Evolutionary conservation across 2,797 vertebrate species (phyloP), one percentile per base, ranked within the genome.

Genomic region (Pelodytes ibericus): DNA sequence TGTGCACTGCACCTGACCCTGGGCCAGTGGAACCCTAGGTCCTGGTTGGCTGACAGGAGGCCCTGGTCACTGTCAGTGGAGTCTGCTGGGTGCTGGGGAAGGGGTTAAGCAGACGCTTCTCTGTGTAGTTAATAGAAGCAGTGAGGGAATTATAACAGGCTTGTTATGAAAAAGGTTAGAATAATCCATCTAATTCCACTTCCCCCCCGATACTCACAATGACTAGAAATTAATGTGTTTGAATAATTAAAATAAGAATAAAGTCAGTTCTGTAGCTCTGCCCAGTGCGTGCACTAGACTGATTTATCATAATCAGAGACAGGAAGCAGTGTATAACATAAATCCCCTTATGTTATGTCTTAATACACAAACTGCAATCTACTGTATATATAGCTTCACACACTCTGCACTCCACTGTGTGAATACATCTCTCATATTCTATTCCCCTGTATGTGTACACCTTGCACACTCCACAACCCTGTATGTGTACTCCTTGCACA

Each of bases 231-330:
- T 10, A 53, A 53, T 24, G 49, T 53, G n/a, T 24, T 11, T 22
- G 49, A 53, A 53, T 53, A 22, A 53, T 53, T 53, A 53, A 53
- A 22, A 53, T 20, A 24, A 53, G 20, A 53, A 53, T 22, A 53
- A 53, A 24, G 49, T 44, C 10, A 3, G 18, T 44, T 44, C 18
- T 44, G 41, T 44, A 44, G 41, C 41, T 13, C 18, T 44, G 7
- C 41, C 41, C 3, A 6, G 41, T 16, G 15, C 41, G 18, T 44
- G 41, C 18, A 6, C 9, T 44, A 44, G 41, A 44, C 41, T 44
- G 41, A 13, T 13, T 44, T 44, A 44, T 11, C 33, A 36, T 36
- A 36, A 36, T 44, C 41, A 44, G 3, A 44, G 41, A 44, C 10
- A 44, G 41, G 18, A 44, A 44, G 15, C 18, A 16, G n/a, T n/a